Base-by-base conservation (phyloP, 2,888 invertebrate genomes). In the Diaprepes abbreviatus region DNA sequence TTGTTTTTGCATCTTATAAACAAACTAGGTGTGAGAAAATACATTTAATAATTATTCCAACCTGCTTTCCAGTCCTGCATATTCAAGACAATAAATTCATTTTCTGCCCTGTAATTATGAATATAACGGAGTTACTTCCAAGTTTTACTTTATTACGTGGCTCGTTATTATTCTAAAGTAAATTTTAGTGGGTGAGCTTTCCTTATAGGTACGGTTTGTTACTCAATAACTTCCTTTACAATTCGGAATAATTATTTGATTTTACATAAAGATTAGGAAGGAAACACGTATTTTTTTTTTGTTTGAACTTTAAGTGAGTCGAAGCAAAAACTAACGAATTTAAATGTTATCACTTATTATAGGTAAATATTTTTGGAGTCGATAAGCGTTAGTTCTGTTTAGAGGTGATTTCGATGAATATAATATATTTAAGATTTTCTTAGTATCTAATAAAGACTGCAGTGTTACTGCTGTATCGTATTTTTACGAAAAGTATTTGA, bases 41-140 rank as follows among this genome's bases (percentile, higher is more conserved):
- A 28, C 19, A 43, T 21, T 43, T 12, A 24, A 12, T 19, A 45
- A 45, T 45, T 45, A 24, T 45, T 24, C 10, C 48, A 50, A 50
- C 28, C 48, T 50, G 7, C 16, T 45, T 24, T 12, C 16, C 7
- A 50, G 31, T 12, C 28, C n/a, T 17, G 43, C 43, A 21, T 43
- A 43, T 28, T 16, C 16, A 28, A 50, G 28, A 14, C 48, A 50
- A 50, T 50, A 48, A 48, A 50, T 50, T 50, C 6, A 48, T 50
- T 17, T 59, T 43, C 43, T 59, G 31, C 59, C 28, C 36, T 43
- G 43, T 59, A 59, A 43, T 59, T 59, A 28, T 59, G 5, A 28
- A 17, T 9, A 17, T 59, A 59, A 59, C 59, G 59, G 59, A 14
- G 17, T 33, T 40, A 1, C 24, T 24, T 57, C 33, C 21, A 36